Conservation (phyloP, 2,888 invertebrate species). For the Drosophila meridionalis region DNA sequence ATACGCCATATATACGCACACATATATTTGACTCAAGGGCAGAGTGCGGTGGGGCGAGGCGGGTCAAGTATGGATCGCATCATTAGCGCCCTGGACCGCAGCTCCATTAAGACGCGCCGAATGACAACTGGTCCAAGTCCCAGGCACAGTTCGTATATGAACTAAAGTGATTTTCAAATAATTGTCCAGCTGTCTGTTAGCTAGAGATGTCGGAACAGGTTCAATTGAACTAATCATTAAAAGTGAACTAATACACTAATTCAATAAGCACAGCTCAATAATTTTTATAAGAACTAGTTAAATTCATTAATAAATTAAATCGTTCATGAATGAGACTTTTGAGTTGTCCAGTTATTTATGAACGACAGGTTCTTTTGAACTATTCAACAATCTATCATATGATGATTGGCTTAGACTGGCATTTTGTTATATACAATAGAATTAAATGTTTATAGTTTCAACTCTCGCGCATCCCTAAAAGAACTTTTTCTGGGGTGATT, state of each 20-base stretch:
- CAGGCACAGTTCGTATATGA: conserved; percentile 67
- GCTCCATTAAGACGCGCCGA: conserved; percentile 61
- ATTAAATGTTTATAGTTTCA: too few species aligned
- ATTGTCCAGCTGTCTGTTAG: conserved; percentile 30
- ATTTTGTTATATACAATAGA: too few species aligned
- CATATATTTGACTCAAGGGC: background rate
- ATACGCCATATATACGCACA: conserved; percentile 22
- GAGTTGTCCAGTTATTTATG: too few species aligned
- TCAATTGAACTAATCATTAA: background rate
- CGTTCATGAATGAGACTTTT: too few species aligned
- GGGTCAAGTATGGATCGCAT: conserved; percentile 59
- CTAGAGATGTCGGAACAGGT: background rate
- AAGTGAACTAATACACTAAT: background rate
- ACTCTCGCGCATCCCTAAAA: too few species aligned
- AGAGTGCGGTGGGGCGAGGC: background rate
- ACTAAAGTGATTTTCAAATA: conserved; percentile 81
- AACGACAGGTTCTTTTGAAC: too few species aligned
- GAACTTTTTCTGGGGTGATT: too few species aligned
- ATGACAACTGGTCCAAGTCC: conserved; percentile 77
- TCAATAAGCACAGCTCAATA: background rate
- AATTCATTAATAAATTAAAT: background rate
- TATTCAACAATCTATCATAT: too few species aligned
- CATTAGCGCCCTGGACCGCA: conserved; percentile 74
- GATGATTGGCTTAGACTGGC: too few species aligned
- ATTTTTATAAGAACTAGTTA: too few species aligned